Evolutionary conservation across 2,113 vertebrate species (phyloP).

Genomic region (Chloropsis cyanopogon): DNA sequence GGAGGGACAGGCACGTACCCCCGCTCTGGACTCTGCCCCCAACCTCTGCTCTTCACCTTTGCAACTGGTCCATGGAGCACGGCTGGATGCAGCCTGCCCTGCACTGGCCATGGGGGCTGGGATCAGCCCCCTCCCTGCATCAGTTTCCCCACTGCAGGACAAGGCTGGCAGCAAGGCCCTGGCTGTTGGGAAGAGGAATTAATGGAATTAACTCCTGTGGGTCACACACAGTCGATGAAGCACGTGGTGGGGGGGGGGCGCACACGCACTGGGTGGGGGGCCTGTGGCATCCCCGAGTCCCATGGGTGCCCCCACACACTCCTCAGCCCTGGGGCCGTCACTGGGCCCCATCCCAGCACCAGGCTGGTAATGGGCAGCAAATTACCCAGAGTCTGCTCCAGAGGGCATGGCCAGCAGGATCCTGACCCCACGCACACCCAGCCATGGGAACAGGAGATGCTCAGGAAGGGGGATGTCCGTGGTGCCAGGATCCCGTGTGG

Average conservation of each 20-base stretch:
- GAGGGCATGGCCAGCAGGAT: background rate
- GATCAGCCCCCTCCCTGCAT: background rate
- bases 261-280: accelerated
- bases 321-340: background rate
- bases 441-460: background rate
- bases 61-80: background rate
- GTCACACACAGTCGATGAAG: background rate
- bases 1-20: background rate
- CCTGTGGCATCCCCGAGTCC: background rate
- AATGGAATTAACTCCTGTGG: background rate
- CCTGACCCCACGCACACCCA: background rate
- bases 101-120: background rate
- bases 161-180: background rate
- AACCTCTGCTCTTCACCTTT: constrained; percentile 29
- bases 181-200: background rate
- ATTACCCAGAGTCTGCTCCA: background rate
- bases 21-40: background rate
- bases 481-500: accelerated
- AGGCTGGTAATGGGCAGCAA: accelerated
- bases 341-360: too few species aligned
- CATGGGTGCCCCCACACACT: accelerated
- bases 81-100: background rate
- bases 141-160: background rate
- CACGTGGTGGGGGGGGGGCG: accelerated
- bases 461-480: background rate